Evolutionary conservation across 2,888 invertebrate genomes (phyloP).

Genomic region (Chloroclystis v-ata): DNA sequence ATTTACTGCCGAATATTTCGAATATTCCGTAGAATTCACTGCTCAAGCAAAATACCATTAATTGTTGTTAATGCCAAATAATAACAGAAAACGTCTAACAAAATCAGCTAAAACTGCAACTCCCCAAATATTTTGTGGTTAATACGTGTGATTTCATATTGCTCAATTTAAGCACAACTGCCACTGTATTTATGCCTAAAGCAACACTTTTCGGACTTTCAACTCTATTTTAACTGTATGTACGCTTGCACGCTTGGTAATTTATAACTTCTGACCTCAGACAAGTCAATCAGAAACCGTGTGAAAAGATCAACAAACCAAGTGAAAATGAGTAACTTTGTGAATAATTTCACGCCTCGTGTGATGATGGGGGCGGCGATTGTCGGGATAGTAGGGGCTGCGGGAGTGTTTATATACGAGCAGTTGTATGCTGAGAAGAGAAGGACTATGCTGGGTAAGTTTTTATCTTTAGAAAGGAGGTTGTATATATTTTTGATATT

Average conservation of each 20-base stretch:
- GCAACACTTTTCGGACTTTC: not conserved
- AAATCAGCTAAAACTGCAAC: not conserved
- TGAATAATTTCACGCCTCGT: slow-evolving; percentile 48
- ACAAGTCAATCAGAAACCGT: not conserved
- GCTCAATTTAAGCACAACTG: not conserved
- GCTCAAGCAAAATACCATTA: too few relatives aligned
- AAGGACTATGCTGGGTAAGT: slow-evolving; percentile 66
- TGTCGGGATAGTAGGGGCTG: slow-evolving; percentile 70
- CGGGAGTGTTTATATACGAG: slow-evolving; percentile 71
- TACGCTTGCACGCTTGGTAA: too few relatives aligned
- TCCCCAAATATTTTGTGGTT: not conserved
- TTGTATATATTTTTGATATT: too few relatives aligned
- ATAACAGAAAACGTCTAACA: too few relatives aligned
- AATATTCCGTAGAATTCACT: slow-evolving; percentile 2
- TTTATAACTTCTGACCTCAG: not conserved
- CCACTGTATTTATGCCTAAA: not conserved
- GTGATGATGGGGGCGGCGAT: slow-evolving; percentile 69
- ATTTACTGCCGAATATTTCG: slow-evolving; percentile 3
- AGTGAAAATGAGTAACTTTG: slow-evolving; percentile 30
- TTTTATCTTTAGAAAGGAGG: not conserved
- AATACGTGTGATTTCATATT: slow-evolving; percentile 5
- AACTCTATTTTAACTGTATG: not conserved
- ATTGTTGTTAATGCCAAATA: too few relatives aligned
- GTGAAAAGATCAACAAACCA: not conserved
- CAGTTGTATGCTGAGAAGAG: slow-evolving; percentile 70